phyloP scores from a whole-genome alignment of 1,140 invertebrate genomes.

The Limonius californicus region DNA sequence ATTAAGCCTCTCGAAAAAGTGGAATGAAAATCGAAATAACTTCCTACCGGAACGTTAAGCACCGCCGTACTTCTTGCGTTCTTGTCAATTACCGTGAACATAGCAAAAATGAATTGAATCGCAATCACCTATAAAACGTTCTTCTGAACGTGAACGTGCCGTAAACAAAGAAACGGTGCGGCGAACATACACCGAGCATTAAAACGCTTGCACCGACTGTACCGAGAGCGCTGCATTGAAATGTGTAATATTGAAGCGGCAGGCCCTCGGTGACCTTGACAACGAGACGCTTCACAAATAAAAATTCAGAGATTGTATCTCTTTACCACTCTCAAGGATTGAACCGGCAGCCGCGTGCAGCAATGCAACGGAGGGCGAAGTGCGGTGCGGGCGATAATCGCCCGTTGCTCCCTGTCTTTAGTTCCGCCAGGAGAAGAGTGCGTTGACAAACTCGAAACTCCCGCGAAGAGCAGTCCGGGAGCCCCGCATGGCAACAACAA shows the following conservation, averaged over 20 bases:
- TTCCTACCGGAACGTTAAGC: no score
- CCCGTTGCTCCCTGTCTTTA: conserved; percentile 11
- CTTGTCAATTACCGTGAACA: no score
- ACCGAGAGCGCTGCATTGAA: not conserved
- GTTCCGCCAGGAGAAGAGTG: conserved; percentile 24
- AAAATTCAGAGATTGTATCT: conserved; percentile 31
- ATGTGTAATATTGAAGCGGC: not conserved
- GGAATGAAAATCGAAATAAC: no score
- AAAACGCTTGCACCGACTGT: not conserved
- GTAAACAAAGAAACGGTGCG: not conserved
- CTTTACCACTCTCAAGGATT: not conserved
- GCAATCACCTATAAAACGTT: no score
- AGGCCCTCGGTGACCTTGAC: conserved; percentile 25
- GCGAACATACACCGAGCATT: no score
- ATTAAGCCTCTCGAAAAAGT: no score
- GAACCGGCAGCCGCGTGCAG: conserved; percentile 16
- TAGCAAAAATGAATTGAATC: no score
- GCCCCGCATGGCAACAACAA: not conserved
- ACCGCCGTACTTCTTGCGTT: no score
- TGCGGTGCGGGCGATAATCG: not conserved
- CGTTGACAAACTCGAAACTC: not conserved
- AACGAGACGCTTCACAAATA: conserved; percentile 31
- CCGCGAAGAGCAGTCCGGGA: not conserved
- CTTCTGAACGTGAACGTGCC: not conserved
- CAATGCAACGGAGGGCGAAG: conserved; percentile 14